Conservation (phyloP, 2,797 vertebrate species). For the Vultur gryphus region DNA sequence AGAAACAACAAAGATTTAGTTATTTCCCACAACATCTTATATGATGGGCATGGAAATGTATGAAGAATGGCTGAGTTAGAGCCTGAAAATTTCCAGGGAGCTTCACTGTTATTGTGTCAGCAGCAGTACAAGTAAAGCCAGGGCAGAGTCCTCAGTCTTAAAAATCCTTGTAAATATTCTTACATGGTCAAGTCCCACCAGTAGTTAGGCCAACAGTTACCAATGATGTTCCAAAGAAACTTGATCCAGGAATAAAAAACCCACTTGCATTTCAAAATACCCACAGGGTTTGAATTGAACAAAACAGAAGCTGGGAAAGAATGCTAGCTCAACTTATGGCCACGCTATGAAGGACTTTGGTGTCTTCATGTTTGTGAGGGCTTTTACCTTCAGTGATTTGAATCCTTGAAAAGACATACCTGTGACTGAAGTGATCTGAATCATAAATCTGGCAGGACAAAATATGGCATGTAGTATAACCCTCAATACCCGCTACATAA, state of each 20-base stretch:
- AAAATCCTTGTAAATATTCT: neutral
- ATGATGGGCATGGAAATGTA: neutral
- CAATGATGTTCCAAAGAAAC: neutral
- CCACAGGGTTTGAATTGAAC: neutral
- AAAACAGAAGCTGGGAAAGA: neutral
- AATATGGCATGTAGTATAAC: neutral
- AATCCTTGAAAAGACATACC: conserved; percentile 20
- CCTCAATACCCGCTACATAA: neutral
- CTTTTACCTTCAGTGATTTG: conserved; percentile 13
- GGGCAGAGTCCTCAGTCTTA: neutral
- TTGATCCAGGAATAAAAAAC: neutral
- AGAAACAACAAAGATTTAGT: neutral
- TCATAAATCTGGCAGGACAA: conserved; percentile 31
- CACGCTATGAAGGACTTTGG: neutral
- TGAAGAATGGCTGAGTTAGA: neutral
- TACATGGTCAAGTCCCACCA: neutral
- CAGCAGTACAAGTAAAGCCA: neutral
- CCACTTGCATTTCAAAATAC: neutral
- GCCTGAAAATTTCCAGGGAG: neutral
- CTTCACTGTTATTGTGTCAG: neutral
- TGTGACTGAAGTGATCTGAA: conserved; percentile 3
- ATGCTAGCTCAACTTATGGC: neutral
- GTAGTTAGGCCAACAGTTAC: neutral
- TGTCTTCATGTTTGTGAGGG: neutral
- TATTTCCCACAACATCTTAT: neutral